Base-by-base conservation (phyloP, 2,888 invertebrate genomes). In the Epirrhoe alternata region DNA sequence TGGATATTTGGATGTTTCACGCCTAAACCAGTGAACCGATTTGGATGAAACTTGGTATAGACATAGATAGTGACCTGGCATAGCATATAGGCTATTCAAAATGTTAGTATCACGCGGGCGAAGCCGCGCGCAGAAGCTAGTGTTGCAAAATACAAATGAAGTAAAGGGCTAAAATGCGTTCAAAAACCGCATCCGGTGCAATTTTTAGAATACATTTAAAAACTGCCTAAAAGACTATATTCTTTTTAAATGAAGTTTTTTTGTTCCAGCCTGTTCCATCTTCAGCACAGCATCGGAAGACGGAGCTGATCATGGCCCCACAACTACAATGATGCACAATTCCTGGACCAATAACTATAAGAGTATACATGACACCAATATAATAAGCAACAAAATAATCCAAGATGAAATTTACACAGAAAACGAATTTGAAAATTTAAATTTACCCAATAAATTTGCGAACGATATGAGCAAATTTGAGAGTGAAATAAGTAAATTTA, bases 261-360 rank as follows among this genome's bases (percentile, higher is more conserved):
- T 86, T 86, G 83, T 92, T 92, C 0, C 89, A 92, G 92, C 85
- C 79, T 88, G 80, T 80, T 84, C 86, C 66, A 84, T 80, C 71
- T 72, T 80, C 78, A 83, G 86, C 74, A 82, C 80, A 66, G 74
- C 83, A 53, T 81, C 81, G 69, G 82, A 82, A 68, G 78, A 70
- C 72, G 67, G 74, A 87, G 87, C 86, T 87, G 89, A 87, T 89
- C 76, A 87, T 85, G 85, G 85, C 73, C 79, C 42, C 68, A 79
- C 17, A 56, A 71, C 49, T 10, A 58, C 62, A 73, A 72, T 64
- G 61, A 64, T 61, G 67, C 73, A 68, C 1, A 78, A 69, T 64
- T 66, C 72, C 68, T 76, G 80, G 82, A 82, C 78, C 74, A 82
- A 80, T 74, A 74, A 66, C 55, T 54, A 75, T 61, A 74, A 77